Evolutionary conservation across 2,888 invertebrate species (phyloP).

Genomic region (Melanophora roralis): DNA sequence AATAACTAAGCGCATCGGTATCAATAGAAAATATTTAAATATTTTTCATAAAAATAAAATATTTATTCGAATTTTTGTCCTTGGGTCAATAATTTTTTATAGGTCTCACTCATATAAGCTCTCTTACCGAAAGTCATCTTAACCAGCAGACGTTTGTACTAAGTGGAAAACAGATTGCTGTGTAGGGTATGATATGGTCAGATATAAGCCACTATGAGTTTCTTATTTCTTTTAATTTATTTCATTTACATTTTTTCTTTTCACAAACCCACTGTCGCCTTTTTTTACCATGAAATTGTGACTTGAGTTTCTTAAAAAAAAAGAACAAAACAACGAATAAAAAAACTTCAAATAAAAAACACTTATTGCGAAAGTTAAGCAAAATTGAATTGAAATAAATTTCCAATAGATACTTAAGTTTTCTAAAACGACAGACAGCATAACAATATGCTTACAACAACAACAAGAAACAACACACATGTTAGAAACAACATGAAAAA

Average conservation of each 20-base stretch:
- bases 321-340: neutral
- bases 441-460: constrained; percentile 36
- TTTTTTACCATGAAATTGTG: neutral
- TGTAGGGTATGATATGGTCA: too few species aligned
- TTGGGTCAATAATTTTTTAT: too few species aligned
- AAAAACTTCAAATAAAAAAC: constrained; percentile 3
- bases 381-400: constrained; percentile 60
- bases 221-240: too few species aligned
- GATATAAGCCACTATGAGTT: too few species aligned
- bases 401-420: constrained; percentile 45
- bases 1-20: too few species aligned
- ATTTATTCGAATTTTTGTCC: too few species aligned
- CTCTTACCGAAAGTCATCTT: too few species aligned
- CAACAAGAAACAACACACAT: constrained; percentile 36
- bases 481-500: constrained; percentile 5
- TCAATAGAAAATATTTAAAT: too few species aligned
- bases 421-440: constrained; percentile 45
- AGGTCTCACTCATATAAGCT: too few species aligned
- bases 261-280: constrained; percentile 46
- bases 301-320: neutral
- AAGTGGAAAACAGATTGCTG: too few species aligned
- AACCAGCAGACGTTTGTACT: too few species aligned
- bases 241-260: neutral
- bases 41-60: too few species aligned
- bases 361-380: constrained; percentile 42